These are phyloP conservation scores for Fissipunctia ypsillon DNA, from an alignment of 2,888 invertebrate species.

Conservation along the genomic window DNA sequence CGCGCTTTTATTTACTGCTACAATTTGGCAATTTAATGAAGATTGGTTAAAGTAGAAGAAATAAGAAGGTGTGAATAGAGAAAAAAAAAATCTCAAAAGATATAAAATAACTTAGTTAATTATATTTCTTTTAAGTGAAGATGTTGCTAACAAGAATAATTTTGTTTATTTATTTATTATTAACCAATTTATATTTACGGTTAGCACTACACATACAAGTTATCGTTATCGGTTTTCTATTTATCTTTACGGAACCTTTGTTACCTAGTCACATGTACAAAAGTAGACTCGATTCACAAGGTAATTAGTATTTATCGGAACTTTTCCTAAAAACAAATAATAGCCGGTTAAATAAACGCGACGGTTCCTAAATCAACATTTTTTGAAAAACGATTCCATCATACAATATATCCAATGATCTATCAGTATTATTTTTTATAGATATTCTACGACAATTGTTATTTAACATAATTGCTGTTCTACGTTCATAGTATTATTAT, in stretches of 20 bases:
- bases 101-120: neutral
- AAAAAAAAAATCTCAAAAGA: neutral
- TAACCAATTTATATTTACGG: too few relatives aligned
- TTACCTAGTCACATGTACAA: neutral
- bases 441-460: neutral
- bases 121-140: neutral
- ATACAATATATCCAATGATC: neutral
- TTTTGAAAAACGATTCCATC: neutral
- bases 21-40: neutral
- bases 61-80: neutral
- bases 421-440: neutral
- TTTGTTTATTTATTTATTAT: too few relatives aligned
- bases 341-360: neutral
- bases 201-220: too few relatives aligned
- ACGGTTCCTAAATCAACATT: neutral
- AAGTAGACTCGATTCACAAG: neutral
- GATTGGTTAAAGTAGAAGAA: neutral
- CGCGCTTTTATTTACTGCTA: neutral
- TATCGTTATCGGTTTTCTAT: too few relatives aligned
- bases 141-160: neutral
- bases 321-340: neutral
- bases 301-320: neutral
- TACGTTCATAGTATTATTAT: neutral
- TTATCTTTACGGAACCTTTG: neutral
- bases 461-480: neutral